Conservation (phyloP, 2,797 vertebrate genomes). For the Premnoplex brunnescens region DNA sequence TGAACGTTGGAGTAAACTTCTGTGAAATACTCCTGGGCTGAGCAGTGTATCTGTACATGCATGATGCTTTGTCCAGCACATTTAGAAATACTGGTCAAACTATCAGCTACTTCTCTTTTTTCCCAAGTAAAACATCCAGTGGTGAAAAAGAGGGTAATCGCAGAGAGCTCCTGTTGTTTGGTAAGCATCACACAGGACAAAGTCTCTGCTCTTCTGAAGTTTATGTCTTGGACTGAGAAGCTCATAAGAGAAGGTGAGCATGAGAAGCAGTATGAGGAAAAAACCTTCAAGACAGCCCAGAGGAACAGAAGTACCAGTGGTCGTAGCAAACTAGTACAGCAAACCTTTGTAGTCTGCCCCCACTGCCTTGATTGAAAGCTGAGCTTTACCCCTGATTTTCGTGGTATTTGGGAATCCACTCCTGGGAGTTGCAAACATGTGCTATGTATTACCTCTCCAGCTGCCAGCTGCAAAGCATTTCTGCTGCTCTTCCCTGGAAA, state of each 20-base stretch:
- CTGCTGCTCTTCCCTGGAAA: background rate
- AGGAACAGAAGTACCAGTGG: background rate
- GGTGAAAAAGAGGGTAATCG: background rate
- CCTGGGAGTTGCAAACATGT: background rate
- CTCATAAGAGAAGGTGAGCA: background rate
- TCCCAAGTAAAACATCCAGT: background rate
- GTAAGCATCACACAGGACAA: background rate
- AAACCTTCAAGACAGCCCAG: background rate
- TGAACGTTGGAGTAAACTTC: background rate
- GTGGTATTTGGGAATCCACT: background rate
- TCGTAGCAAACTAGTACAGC: background rate
- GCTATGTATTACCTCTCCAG: background rate
- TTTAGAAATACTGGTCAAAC: background rate
- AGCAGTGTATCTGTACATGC: background rate
- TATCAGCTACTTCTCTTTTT: background rate
- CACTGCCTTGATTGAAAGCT: background rate
- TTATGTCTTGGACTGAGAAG: background rate
- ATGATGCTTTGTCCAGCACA: background rate
- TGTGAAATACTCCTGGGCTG: background rate
- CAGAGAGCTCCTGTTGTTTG: background rate
- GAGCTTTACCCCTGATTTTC: background rate
- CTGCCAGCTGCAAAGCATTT: background rate
- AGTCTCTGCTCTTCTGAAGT: background rate
- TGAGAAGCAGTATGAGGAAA: background rate
- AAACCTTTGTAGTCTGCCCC: background rate